A percentile compares a stretch with the other conserved stretches of the same genome.
phyloP scores from a whole-genome alignment of 2,797 vertebrate genomes.

The Morelia viridis region DNA sequence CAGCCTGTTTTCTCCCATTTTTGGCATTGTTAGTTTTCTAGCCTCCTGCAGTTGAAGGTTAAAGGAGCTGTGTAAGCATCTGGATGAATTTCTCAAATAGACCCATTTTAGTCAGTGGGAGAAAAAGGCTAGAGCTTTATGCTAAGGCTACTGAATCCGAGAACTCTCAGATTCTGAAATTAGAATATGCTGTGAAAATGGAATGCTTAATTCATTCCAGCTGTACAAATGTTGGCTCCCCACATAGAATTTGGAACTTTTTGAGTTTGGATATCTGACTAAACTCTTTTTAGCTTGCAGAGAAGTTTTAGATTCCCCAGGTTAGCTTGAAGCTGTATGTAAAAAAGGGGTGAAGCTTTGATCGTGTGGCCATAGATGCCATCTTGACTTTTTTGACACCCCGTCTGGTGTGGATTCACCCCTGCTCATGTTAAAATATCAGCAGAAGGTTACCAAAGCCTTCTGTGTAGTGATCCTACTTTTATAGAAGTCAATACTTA shows the following conservation, averaged over 20 bases:
- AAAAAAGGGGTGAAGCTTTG: background rate
- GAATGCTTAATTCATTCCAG: background rate
- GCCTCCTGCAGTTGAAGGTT: background rate
- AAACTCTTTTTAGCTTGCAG: background rate
- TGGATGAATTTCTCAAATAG: background rate
- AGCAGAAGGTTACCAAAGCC: background rate
- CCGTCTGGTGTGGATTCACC: background rate
- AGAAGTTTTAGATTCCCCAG: too few relatives aligned
- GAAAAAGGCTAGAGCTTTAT: background rate
- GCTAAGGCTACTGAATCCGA: background rate
- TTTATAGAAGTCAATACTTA: background rate
- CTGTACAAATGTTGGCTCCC: background rate
- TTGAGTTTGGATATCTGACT: background rate
- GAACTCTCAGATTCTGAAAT: background rate
- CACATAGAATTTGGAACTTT: background rate
- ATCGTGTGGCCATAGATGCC: background rate
- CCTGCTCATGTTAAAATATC: background rate
- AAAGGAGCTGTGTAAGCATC: background rate
- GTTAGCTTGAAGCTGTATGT: background rate
- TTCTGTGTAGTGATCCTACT: background rate
- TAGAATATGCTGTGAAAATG: background rate
- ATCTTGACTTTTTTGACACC: background rate
- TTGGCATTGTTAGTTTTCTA: background rate
- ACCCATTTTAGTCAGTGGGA: background rate
- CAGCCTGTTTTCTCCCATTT: background rate